Evolutionary conservation across 2,888 invertebrate species (phyloP).

Genomic region (Carterocephalus palaemon): DNA sequence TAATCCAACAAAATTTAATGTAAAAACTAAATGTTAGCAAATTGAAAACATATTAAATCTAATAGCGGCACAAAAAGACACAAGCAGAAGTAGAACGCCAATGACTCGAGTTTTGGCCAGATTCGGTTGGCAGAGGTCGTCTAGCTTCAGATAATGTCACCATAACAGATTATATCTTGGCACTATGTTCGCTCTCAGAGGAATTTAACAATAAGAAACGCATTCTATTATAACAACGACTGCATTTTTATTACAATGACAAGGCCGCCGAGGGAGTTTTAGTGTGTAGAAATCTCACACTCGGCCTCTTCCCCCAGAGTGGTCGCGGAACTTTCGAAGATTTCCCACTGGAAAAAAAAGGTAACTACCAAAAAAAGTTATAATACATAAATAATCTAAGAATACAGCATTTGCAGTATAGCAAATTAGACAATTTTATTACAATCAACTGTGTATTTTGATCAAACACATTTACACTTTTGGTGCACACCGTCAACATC

Average conservation of each 20-base stretch:
- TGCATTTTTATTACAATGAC: constrained; percentile 39
- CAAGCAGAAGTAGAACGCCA: constrained; percentile 47
- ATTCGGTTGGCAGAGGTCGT: constrained; percentile 61
- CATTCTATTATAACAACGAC: constrained; percentile 43
- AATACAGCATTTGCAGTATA: too few relatives aligned
- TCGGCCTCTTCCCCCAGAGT: too few relatives aligned
- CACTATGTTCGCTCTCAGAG: constrained; percentile 51
- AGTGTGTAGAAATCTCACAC: too few relatives aligned
- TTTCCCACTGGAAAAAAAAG: too few relatives aligned
- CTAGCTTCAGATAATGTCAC: constrained; percentile 66
- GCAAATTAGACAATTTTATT: too few relatives aligned
- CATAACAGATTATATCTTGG: constrained; percentile 78
- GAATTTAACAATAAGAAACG: constrained; percentile 57
- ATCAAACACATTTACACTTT: not conserved
- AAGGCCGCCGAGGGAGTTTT: too few relatives aligned
- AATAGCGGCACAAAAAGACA: constrained; percentile 32
- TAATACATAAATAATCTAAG: too few relatives aligned
- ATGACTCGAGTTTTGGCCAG: constrained; percentile 62
- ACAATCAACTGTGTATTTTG: not conserved
- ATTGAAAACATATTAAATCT: constrained; percentile 7
- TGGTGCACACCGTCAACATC: too few relatives aligned
- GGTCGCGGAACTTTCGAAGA: too few relatives aligned
- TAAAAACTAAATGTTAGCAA: not conserved
- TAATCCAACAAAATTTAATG: not conserved
- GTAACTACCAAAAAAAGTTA: too few relatives aligned